Evolutionary conservation across 2,113 vertebrate species (phyloP).

Genomic region (Mus spicilegus): DNA sequence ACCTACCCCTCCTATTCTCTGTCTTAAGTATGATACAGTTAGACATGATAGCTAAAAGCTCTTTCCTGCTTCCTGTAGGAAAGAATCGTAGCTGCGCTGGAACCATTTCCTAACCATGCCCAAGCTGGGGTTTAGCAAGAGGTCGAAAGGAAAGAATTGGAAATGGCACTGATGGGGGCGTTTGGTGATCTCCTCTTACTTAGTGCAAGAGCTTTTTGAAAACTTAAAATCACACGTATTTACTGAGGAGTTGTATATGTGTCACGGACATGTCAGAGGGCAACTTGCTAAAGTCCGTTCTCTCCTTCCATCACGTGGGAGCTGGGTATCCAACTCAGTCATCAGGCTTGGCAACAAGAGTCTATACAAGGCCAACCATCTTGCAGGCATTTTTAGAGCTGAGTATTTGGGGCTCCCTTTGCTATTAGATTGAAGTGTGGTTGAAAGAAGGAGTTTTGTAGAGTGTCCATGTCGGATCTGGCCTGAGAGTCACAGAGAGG

Average conservation of each 20-base stretch:
- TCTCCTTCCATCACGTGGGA: background rate
- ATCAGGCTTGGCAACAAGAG: background rate
- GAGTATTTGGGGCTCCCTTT: background rate
- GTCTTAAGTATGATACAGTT: background rate
- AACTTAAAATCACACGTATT: background rate
- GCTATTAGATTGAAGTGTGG: background rate
- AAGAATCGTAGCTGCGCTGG: background rate
- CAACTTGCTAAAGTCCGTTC: background rate
- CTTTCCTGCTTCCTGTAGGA: background rate
- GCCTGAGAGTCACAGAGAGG: background rate
- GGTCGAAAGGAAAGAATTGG: background rate
- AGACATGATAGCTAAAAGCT: background rate
- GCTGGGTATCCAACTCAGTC: background rate
- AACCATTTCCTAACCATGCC: background rate
- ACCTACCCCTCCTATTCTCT: background rate
- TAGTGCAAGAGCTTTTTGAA: background rate
- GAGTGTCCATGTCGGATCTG: background rate
- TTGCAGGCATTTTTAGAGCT: background rate
- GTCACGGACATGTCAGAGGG: background rate
- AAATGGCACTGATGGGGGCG: background rate
- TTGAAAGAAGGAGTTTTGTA: background rate
- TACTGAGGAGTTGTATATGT: background rate
- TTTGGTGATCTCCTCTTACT: background rate
- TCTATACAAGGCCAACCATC: background rate
- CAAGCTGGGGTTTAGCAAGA: background rate